phyloP scores from a whole-genome alignment of 2,113 vertebrate species.

The Lycaon pictus region DNA sequence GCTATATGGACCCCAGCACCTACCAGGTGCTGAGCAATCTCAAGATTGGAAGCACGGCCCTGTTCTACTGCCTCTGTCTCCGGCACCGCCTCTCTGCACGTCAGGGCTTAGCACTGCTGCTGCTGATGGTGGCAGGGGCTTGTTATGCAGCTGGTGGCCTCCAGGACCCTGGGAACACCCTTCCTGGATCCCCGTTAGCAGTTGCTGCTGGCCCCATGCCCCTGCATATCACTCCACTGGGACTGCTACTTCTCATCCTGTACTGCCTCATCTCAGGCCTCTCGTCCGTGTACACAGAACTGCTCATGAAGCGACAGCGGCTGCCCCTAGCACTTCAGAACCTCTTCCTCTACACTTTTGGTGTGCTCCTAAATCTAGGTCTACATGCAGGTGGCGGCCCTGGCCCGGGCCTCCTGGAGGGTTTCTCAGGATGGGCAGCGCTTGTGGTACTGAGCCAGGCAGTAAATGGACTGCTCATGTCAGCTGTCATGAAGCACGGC shows the following conservation, averaged over 20 bases:
- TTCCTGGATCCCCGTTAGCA: not conserved
- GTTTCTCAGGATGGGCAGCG: constrained; percentile 91
- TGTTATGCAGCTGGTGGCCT: constrained; percentile 92
- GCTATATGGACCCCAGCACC: constrained; percentile 97
- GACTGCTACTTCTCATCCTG: constrained; percentile 88
- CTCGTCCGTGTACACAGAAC: constrained; percentile 95
- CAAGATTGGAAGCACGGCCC: constrained; percentile 94
- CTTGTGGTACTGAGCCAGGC: constrained; percentile 93
- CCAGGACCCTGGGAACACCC: constrained; percentile 70
- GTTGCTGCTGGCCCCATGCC: constrained; percentile 41
- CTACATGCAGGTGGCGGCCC: constrained; percentile 85
- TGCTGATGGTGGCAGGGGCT: constrained; percentile 91
- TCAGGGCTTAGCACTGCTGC: constrained; percentile 90
- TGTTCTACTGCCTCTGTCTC: constrained; percentile 93
- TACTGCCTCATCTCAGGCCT: constrained; percentile 94
- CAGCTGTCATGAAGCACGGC: constrained; percentile 96
- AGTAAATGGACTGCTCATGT: constrained; percentile 95
- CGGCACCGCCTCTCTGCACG: constrained; percentile 85
- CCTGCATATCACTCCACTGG: constrained; percentile 90
- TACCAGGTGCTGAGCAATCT: constrained; percentile 96
- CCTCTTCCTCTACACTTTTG: constrained; percentile 95
- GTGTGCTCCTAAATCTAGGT: constrained; percentile 90
- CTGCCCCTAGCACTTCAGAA: constrained; percentile 96
- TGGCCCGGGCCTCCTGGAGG: constrained; percentile 88
- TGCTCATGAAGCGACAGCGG: constrained; percentile 92